Evolutionary conservation across 2,888 invertebrate species (phyloP), one percentile per base, ranked within the genome.

Genomic region (Iselma pallidipennis): DNA sequence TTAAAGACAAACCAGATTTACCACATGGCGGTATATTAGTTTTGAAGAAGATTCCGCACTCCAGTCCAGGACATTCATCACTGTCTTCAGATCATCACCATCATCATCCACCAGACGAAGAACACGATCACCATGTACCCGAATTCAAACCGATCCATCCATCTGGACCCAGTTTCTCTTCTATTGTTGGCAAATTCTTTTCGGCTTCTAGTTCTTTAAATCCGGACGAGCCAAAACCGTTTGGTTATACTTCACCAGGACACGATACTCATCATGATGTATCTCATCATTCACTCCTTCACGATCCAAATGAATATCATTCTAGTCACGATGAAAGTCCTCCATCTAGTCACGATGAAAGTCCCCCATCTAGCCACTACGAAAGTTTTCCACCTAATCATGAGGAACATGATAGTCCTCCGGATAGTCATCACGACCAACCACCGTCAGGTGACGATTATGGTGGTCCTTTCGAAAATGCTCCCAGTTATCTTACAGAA

Each of bases 1-100:
- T 72, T 73, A 65, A 73, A 73, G 74, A 73, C 68, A 68, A 65
- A 63, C 69, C 70, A 50, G 68, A 68, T 58, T 76, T 71, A 67
- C 63, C 63, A 42, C 77, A 76, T 31, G 74, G 75, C 26, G 82
- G 81, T 57, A 71, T 81, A 48, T 70, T 82, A 50, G 76, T 82
- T 29, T 67, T 82, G 65, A 79, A 79, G 77, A 82, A 78, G 73
- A 77, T 80, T 28, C 78, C 75, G 7, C 52, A 58, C 37, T 60
- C 59, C 10, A 66, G 63, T 23, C 59, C 62, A 37, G 49, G 59
- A 65, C 59, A 69, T 33, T 59, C 65, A 55, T 45, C 45, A 21
- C 10, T 7, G 42, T 52, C 62, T n/a, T n/a, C n/a, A n/a, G n/a
- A 49, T 56, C 58, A 59, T 54, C 66, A 55, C n/a, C 60, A 69